Evolutionary conservation across 1,140 invertebrate species (phyloP).

Genomic region (Camponotus vicinus): DNA sequence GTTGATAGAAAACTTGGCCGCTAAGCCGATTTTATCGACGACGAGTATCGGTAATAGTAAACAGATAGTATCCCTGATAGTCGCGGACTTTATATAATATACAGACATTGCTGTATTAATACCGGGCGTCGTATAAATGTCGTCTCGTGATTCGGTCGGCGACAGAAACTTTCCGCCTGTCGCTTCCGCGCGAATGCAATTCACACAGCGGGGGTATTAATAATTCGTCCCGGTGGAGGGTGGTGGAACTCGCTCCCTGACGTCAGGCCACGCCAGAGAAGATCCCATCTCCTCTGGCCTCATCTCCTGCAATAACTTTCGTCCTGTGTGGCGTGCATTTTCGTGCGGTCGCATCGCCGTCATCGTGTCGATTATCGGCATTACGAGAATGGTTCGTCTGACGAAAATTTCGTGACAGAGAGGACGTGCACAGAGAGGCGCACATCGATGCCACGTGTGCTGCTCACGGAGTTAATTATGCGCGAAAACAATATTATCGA

Average conservation of each 20-base stretch:
- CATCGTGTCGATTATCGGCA: slow-evolving; percentile 65
- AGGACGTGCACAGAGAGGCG: neutral
- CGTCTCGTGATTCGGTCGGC: neutral
- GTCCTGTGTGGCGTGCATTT: slow-evolving; percentile 44
- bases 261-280: neutral
- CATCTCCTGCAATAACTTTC: slow-evolving; percentile 10
- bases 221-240: slow-evolving; percentile 40
- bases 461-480: slow-evolving; percentile 73
- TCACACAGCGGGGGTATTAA: slow-evolving; percentile 35
- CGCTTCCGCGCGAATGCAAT: slow-evolving; percentile 33
- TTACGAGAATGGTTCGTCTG: slow-evolving; percentile 53
- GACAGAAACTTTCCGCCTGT: slow-evolving; percentile 59
- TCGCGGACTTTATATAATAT: slow-evolving; percentile 37
- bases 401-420: slow-evolving; percentile 67
- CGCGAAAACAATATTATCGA: slow-evolving; percentile 77
- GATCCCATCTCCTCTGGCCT: neutral
- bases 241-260: neutral
- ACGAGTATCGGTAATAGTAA: neutral
- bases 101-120: slow-evolving; percentile 45
- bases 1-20: slow-evolving; percentile 50
- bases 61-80: neutral
- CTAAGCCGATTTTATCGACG: slow-evolving; percentile 22
- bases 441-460: slow-evolving; percentile 30
- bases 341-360: slow-evolving; percentile 34
- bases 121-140: slow-evolving; percentile 27